A percentile compares a stretch with the other conserved stretches of the same genome.
Conservation (phyloP, 1,140 invertebrate species). For the Batillaria attramentaria region DNA sequence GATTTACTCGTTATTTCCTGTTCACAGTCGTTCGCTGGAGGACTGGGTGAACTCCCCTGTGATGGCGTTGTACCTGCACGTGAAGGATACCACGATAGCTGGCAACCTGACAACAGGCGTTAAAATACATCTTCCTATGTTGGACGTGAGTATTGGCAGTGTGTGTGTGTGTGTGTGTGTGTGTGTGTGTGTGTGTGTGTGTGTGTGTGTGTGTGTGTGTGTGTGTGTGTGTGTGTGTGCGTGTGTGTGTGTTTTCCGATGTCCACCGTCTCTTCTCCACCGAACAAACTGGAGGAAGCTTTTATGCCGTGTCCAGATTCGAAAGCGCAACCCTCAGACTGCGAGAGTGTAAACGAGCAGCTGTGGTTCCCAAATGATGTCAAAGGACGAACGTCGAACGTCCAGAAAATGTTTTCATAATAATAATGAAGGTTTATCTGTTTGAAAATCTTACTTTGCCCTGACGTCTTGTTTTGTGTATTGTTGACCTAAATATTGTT, state of each 20-base stretch:
- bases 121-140: slow-evolving; percentile 55
- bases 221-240: slow-evolving; percentile 6
- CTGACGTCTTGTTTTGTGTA: neutral
- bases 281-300: neutral
- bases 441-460: neutral
- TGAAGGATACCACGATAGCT: slow-evolving; percentile 42
- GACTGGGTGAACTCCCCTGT: slow-evolving; percentile 67
- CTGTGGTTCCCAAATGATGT: neutral
- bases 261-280: no score
- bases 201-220: neutral
- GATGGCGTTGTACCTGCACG: slow-evolving; percentile 59
- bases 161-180: neutral
- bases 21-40: slow-evolving; percentile 53
- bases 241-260: neutral
- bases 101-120: slow-evolving; percentile 58
- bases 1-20: neutral
- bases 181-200: neutral
- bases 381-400: neutral
- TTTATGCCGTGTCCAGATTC: no score
- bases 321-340: neutral
- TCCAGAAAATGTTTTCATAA: no score
- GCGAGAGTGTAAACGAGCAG: neutral
- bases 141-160: slow-evolving; percentile 61
- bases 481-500: slow-evolving; percentile 7
- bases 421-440: neutral